Base-by-base conservation (phyloP, 2,113 vertebrate species). In the Phylloscopus trochiloides region DNA sequence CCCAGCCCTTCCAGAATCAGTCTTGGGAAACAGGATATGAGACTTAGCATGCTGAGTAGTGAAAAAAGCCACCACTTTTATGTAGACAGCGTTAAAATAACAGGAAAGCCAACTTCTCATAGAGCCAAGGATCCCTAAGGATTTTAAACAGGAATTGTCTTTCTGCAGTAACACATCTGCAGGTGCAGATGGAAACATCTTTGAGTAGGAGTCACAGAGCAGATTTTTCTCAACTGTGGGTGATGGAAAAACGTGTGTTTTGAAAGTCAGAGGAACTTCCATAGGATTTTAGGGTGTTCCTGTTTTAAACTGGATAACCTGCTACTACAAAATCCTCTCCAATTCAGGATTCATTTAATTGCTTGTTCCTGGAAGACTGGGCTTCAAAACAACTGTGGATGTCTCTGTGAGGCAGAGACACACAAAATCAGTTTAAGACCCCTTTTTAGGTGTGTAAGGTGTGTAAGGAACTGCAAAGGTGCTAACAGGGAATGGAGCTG, bases 21-120 rank as follows among this genome's bases (percentile, higher is more conserved):
- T 12, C n/a, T 45, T 81, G 78, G 45, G 80, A 96, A 87, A 88
- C 71, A 97, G 87, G 90, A 92, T 86, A 67, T 28, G 29, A 34
- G 28, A 58, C 50, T 83, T 83, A 84, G 34, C 50, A 18, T 32
- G 42, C 88, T 81, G 65, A 88, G 67, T 32, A 43, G 21, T 21
- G 32, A 76, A 83, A 84, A 40, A 66, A 11, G 45, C 31, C 11
- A 29, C 31, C 12, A 13, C 8, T 17, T 75, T 89, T 72, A 70
- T 80, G 75, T 85, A 74, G 55, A 79, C 55, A 82, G 28, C 5
- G 1, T 31, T 55, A 82, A 91, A 94, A 94, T 76, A 96, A 79
- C 51, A 75, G 38, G 70, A 90, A 92, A 94, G 24, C 14, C 28
- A 51, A 34, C 34, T 87, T 74, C 66, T 87, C 19, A 50, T 1